Evolutionary conservation across 2,797 vertebrate species (phyloP), one percentile per base, ranked within the genome.

Genomic region (Melanotaenia maccullochi): DNA sequence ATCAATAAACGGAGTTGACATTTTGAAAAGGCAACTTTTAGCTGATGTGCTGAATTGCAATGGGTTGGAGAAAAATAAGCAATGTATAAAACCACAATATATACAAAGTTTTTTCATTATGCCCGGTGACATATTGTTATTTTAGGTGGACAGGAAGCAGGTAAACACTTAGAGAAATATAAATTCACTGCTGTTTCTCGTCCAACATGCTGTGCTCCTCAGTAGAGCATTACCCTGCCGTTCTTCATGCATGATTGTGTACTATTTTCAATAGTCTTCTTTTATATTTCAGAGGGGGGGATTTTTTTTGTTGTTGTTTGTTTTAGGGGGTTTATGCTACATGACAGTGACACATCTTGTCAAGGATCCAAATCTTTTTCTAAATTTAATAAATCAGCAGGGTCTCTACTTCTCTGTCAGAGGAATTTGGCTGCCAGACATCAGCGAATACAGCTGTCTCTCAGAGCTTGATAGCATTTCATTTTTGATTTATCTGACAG

Each of bases 401-500:
- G 63, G 72, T 36, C 65, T 72, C 33, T 71, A 22, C 61, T 55
- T 71, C 40, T 69, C 59, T 72, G 47, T 82, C 72, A 73, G 57
- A 52, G 57, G 32, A 54, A 71, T 81, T 78, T 61, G 70, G 73
- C 62, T 78, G 40, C 42, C 25, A 69, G 72, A 84, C 73, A 70
- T 51, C 18, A 60, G 85, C 66, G 64, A 82, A 73, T 66, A 60
- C 67, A 65, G 69, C 74, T 60, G 72, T 65, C 65, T 78, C 71
- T 64, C 57, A 70, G 61, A 51, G 55, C 58, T 58, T 65, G 60
- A 84, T 90, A 78, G 47, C 74, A 69, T 86, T 90, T 86, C 59
- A 85, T 79, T 71, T 86, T 90, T 89, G 84, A 85, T 84, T 84
- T 78, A 79, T 72, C 67, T 25, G 60, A 76, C 79, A 79, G 76